Evolutionary conservation across 2,113 vertebrate genomes (phyloP).

Genomic region (Pantherophis guttatus): DNA sequence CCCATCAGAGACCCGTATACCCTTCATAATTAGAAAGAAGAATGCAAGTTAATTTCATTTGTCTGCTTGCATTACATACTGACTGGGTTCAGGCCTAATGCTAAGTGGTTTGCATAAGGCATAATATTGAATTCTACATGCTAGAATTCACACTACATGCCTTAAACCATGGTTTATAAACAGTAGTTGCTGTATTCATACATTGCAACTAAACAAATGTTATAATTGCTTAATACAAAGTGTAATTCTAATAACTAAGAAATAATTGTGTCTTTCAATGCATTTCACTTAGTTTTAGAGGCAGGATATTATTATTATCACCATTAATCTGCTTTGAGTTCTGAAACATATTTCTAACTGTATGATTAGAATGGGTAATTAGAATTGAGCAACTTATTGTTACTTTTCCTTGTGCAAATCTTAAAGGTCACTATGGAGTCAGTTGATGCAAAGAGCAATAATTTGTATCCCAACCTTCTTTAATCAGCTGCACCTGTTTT

Average conservation of each 20-base stretch:
- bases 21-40: background rate
- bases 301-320: background rate
- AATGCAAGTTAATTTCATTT: background rate
- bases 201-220: background rate
- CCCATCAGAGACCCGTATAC: background rate
- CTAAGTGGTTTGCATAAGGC: background rate
- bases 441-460: background rate
- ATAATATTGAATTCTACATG: background rate
- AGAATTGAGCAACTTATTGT: background rate
- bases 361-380: background rate
- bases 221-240: background rate
- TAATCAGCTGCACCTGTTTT: background rate
- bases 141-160: background rate
- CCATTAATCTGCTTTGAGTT: background rate
- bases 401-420: background rate
- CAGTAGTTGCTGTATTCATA: background rate
- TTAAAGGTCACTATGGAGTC: background rate
- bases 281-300: background rate
- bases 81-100: background rate
- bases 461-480: background rate
- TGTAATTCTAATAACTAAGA: background rate
- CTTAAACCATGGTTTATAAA: background rate
- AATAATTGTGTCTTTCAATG: background rate
- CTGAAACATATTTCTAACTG: constrained; percentile 9
- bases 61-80: background rate